phyloP scores from a whole-genome alignment of 2,113 vertebrate genomes.

The Lophura nycthemera region DNA sequence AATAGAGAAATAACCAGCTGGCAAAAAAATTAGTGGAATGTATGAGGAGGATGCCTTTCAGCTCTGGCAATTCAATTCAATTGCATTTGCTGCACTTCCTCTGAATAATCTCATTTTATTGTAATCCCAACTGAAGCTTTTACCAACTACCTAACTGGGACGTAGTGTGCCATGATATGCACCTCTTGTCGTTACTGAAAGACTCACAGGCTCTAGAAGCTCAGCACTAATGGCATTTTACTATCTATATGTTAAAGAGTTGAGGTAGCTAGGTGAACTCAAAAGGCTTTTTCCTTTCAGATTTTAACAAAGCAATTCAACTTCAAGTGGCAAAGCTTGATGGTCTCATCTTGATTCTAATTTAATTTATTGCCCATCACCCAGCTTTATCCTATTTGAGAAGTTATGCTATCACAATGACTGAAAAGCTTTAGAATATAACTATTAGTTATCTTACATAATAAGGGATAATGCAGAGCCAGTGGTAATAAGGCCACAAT shows the following conservation, averaged over 20 bases:
- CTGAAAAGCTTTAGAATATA: slow-evolving; percentile 61
- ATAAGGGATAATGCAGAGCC: slow-evolving; percentile 49
- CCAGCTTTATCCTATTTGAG: slow-evolving; percentile 59
- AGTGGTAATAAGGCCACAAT: slow-evolving; percentile 62
- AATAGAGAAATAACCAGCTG: slow-evolving; percentile 66
- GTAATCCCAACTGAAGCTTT: slow-evolving; percentile 70
- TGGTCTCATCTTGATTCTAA: slow-evolving; percentile 67
- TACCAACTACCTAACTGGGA: slow-evolving; percentile 66
- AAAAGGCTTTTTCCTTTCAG: slow-evolving; percentile 70
- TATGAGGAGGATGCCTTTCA: slow-evolving; percentile 54
- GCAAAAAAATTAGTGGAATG: slow-evolving; percentile 58
- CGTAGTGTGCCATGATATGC: slow-evolving; percentile 50
- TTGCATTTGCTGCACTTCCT: slow-evolving; percentile 67
- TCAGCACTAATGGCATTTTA: slow-evolving; percentile 70
- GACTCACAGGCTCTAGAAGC: slow-evolving; percentile 68
- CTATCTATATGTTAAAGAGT: slow-evolving; percentile 73
- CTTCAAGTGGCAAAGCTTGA: slow-evolving; percentile 62
- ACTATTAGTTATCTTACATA: slow-evolving; percentile 58
- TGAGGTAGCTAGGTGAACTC: slow-evolving; percentile 67
- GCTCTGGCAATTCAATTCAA: slow-evolving; percentile 63
- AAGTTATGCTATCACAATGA: slow-evolving; percentile 49
- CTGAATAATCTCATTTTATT: slow-evolving; percentile 69
- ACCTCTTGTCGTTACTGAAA: slow-evolving; percentile 66
- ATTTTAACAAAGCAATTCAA: slow-evolving; percentile 72
- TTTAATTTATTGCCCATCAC: slow-evolving; percentile 72